Percentiles rank a stretch among this genome's conserved stretches.
Evolutionary conservation across 2,113 vertebrate genomes (phyloP).

Genomic region (Protobothrops flavoviridis): DNA sequence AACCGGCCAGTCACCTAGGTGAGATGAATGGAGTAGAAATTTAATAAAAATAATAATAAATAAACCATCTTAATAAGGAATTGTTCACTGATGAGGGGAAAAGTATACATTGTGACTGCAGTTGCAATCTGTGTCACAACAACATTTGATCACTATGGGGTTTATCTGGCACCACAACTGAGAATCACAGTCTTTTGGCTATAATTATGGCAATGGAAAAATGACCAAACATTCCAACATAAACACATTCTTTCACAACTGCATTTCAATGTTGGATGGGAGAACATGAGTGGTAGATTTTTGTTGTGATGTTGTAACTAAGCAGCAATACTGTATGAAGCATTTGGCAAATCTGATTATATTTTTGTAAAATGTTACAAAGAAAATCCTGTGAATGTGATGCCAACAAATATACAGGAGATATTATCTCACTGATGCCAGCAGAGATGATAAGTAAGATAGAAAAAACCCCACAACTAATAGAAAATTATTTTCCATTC

Average conservation of each 20-base stretch:
- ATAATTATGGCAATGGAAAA: background rate
- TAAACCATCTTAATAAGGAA: background rate
- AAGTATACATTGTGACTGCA: background rate
- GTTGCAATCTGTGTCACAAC: background rate
- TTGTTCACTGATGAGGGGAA: background rate
- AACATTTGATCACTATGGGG: background rate
- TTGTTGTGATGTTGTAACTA: background rate
- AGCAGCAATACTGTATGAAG: background rate
- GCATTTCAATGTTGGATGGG: background rate
- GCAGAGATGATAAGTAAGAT: constrained; percentile 62
- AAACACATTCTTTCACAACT: background rate
- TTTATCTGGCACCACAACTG: background rate
- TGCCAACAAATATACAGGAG: constrained; percentile 54
- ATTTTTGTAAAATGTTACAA: background rate
- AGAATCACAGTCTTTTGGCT: background rate
- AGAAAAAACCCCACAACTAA: constrained; percentile 49
- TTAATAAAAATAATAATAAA: background rate
- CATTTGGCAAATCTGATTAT: background rate
- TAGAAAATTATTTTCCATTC: constrained; percentile 60
- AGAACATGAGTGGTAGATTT: background rate
- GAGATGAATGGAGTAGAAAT: background rate
- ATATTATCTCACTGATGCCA: constrained; percentile 48
- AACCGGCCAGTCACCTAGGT: background rate
- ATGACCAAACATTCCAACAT: background rate
- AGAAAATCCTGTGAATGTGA: constrained; percentile 47